phyloP scores from a whole-genome alignment of 1,140 invertebrate genomes.

The Orussus abietinus region DNA sequence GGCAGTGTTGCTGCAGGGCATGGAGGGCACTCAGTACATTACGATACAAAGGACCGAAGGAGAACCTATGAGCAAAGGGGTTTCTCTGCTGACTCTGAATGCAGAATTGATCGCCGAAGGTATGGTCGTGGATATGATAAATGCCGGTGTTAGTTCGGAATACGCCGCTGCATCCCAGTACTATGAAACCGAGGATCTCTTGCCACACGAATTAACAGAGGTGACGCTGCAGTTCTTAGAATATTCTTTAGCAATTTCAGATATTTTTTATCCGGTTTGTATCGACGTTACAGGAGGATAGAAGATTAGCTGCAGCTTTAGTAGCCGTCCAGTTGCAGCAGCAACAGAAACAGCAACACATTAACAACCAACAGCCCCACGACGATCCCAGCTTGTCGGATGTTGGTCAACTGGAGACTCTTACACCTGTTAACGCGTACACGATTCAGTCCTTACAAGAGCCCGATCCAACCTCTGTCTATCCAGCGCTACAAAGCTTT shows the following conservation, averaged over 20 bases:
- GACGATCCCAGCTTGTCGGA: conserved; percentile 38
- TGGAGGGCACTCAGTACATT: conserved; percentile 52
- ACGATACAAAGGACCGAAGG: conserved; percentile 50
- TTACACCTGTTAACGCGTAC: conserved; percentile 43
- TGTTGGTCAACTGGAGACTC: conserved; percentile 40
- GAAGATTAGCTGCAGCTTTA: conserved; percentile 53
- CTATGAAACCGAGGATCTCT: conserved; percentile 49
- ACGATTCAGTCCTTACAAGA: conserved; percentile 44
- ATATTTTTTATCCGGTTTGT: conserved; percentile 5
- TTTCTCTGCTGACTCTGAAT: conserved; percentile 44
- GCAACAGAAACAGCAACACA: conserved; percentile 48
- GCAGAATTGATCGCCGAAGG: conserved; percentile 49
- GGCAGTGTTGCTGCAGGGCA: conserved; percentile 45
- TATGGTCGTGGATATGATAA: conserved; percentile 53
- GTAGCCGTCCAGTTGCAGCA: conserved; percentile 55
- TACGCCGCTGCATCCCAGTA: conserved; percentile 45
- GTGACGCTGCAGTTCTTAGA: conserved; percentile 23
- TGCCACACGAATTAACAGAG: conserved; percentile 48
- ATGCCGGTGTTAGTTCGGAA: conserved; percentile 43
- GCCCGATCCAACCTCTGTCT: conserved; percentile 33
- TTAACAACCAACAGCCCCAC: conserved; percentile 32
- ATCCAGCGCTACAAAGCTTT: conserved; percentile 35
- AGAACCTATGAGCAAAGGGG: conserved; percentile 42
- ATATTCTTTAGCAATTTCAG: conserved; percentile 2
- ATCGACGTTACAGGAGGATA: conserved; percentile 45